Percentiles rank a stretch among this genome's conserved stretches.
Conservation (phyloP, 1,140 invertebrate genomes). For the Notospermus geniculatus region DNA sequence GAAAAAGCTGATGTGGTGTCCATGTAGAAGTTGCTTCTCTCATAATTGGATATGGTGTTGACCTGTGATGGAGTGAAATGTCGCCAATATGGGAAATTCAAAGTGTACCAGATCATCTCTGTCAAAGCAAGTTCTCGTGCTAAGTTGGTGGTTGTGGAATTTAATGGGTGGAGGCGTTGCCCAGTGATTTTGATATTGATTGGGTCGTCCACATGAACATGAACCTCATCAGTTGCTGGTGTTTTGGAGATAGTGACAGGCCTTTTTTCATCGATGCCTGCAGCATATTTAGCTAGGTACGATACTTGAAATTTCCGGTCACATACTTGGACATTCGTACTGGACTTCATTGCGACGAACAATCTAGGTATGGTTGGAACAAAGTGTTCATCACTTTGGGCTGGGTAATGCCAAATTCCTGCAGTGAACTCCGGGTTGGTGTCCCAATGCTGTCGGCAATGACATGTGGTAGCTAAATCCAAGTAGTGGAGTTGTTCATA, state of each 20-base stretch:
- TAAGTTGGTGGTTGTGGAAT: not conserved
- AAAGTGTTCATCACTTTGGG: not conserved
- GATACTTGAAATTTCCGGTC: conserved; percentile 1
- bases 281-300: conserved; percentile 1
- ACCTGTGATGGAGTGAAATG: not conserved
- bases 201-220: not conserved
- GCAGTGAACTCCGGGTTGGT: not conserved
- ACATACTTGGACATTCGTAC: conserved; percentile 1
- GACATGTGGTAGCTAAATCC: not conserved
- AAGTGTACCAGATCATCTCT: conserved; percentile 3
- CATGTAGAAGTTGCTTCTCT: not conserved
- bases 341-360: not conserved
- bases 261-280: not conserved
- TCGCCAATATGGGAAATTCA: not conserved
- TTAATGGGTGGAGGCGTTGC: not conserved
- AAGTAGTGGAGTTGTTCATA: not conserved
- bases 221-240: not conserved
- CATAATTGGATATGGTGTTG: not conserved
- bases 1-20: not conserved
- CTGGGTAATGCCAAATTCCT: conserved; percentile 2
- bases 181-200: not conserved
- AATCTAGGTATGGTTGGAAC: not conserved
- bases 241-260: not conserved
- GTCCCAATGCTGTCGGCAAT: not conserved
- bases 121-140: not conserved